A percentile compares a stretch with the other conserved stretches of the same genome.
Conservation (phyloP, 2,113 vertebrate species). For the Psilopsiagon aurifrons region DNA sequence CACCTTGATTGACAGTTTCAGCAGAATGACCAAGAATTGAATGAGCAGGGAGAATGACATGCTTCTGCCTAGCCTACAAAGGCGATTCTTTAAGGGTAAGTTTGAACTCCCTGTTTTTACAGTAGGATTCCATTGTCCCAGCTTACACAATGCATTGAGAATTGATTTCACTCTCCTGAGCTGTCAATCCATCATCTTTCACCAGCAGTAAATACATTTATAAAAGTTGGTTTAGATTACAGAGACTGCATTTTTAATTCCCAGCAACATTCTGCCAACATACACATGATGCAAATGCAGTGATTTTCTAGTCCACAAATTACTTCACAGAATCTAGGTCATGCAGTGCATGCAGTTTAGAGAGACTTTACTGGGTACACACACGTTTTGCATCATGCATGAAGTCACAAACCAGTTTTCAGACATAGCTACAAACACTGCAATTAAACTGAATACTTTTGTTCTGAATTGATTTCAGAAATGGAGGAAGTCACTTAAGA, state of each 20-base stretch:
- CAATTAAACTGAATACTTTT: not conserved
- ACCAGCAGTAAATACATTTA: slow-evolving; percentile 44
- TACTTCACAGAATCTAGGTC: slow-evolving; percentile 51
- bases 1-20: slow-evolving; percentile 33
- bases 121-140: not conserved
- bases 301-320: slow-evolving; percentile 7
- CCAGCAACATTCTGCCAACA: slow-evolving; percentile 20
- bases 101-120: not conserved
- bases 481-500: not conserved
- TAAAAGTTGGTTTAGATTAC: not conserved
- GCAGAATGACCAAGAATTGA: not conserved
- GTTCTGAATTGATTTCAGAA: not conserved
- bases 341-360: slow-evolving; percentile 77
- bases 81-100: not conserved
- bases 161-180: not conserved
- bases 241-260: not conserved
- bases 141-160: not conserved
- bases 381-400: slow-evolving; percentile 72
- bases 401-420: slow-evolving; percentile 34
- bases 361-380: slow-evolving; percentile 43
- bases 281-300: slow-evolving; percentile 52
- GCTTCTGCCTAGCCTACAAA: not conserved
- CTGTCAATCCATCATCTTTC: slow-evolving; percentile 12
- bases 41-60: not conserved
- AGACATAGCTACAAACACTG: slow-evolving; percentile 12